A percentile compares a stretch with the other conserved stretches of the same genome.
Evolutionary conservation across 2,888 invertebrate species (phyloP).

Genomic region (Panzeria rudis): DNA sequence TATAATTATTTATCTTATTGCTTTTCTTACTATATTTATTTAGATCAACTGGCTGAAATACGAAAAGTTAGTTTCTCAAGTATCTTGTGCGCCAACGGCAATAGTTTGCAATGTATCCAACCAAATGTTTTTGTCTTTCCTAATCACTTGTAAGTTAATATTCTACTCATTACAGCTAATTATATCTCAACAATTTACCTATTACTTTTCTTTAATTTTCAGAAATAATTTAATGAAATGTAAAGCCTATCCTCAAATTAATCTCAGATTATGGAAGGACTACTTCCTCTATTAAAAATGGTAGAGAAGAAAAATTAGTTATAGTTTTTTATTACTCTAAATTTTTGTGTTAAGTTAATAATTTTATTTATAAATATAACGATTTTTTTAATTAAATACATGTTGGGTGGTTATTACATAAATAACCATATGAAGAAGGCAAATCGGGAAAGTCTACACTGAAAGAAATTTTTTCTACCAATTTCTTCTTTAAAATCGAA

Average conservation of each 20-base stretch:
- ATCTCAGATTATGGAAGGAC: slow-evolving; percentile 79
- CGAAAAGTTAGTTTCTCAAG: slow-evolving; percentile 90
- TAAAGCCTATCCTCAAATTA: slow-evolving; percentile 76
- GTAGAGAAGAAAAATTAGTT: not conserved
- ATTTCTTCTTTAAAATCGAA: too few species aligned
- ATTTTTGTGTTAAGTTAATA: not conserved
- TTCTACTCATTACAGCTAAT: not conserved
- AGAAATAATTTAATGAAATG: slow-evolving; percentile 77
- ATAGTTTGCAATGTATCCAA: slow-evolving; percentile 86
- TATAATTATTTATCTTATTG: not conserved
- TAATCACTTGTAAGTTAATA: slow-evolving; percentile 75
- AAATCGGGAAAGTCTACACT: too few species aligned
- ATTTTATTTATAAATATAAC: not conserved
- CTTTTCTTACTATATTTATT: slow-evolving; percentile 6
- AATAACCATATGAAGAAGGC: too few species aligned
- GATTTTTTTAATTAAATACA: not conserved
- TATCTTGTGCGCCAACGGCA: slow-evolving; percentile 90
- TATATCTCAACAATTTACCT: not conserved
- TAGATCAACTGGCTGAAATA: slow-evolving; percentile 89
- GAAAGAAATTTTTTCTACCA: too few species aligned
- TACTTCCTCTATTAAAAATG: not conserved
- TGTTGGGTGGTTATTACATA: too few species aligned
- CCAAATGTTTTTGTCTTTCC: slow-evolving; percentile 81
- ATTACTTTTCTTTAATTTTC: slow-evolving; percentile 32
- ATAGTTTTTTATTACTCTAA: not conserved